Evolutionary conservation across 2,797 vertebrate genomes (phyloP), one percentile per base, ranked within the genome.

Genomic region (Neomorphus geoffroyi): DNA sequence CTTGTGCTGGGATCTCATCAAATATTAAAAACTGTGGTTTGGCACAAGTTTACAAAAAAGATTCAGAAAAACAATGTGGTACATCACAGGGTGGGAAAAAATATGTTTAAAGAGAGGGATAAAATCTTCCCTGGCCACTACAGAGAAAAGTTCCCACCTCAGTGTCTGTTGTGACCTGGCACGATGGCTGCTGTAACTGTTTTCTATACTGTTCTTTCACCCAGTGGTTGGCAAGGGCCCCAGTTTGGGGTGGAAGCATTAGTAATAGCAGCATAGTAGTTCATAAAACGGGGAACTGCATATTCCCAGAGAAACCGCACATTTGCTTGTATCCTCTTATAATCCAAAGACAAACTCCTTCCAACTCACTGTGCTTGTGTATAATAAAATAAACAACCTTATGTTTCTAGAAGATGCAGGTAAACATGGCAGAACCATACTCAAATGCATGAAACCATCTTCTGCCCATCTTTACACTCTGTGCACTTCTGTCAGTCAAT

Each of bases 1-100:
- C 77, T 67, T 86, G 56, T n/a, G 10, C 50, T 83, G 37, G 62
- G 62, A 94, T 81, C 15, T n/a, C 57, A 91, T 51, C 32, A 88
- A 84, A 89, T 89, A 93, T 89, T 95, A 82, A 95, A 90, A 94
- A 37, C 33, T 74, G 88, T 67, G 86, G 86, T 77, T 92, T 93
- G 86, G 92, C 80, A 73, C 11, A 90, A 56, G 21, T 82, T 96
- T 95, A 45, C 26, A 67, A 3, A 56, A 18, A 88, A 80, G 51
- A 77, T 50, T 75, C 60, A 61, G 80, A 84, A 89, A 92, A 96
- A 89, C n/a, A 72, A 73, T 27, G 35, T 45, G 35, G 64, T 77
- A 77, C 56, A 77, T 82, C 67, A 92, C 33, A 53, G 69, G 84
- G 66, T 22, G 33, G 71, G 72, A 90, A 90, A 84, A 12, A 45